Percentiles rank a stretch among this genome's conserved stretches.
phyloP scores from a whole-genome alignment of 2,113 vertebrate species.

The Ammodramus savannarum region DNA sequence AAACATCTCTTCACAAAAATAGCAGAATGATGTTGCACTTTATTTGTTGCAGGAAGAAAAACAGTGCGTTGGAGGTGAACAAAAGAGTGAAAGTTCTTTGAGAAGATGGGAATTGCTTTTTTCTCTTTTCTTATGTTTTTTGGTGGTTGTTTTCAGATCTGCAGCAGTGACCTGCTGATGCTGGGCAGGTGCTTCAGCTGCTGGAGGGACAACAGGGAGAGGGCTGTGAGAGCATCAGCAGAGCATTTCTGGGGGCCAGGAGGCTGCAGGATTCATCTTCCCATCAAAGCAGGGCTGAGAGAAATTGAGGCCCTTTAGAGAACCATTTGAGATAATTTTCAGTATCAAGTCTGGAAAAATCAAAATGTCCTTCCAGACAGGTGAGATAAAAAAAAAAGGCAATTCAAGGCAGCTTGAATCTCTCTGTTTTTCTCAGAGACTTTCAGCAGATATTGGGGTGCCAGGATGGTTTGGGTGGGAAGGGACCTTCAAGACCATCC shows the following conservation, averaged over 20 bases:
- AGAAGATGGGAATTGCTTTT: background rate
- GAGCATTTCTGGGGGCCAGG: background rate
- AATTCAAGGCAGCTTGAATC: background rate
- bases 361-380: background rate
- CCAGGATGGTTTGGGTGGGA: background rate
- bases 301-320: background rate
- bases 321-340: background rate
- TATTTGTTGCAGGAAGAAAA: background rate
- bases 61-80: background rate
- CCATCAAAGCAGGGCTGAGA: background rate
- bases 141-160: background rate
- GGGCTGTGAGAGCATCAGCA: background rate
- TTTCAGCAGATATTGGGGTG: background rate
- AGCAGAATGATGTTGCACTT: background rate
- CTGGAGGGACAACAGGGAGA: background rate
- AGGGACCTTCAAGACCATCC: background rate
- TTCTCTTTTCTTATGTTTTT: background rate
- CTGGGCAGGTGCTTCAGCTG: background rate
- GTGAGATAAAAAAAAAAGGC: background rate
- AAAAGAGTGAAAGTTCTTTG: background rate
- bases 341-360: background rate
- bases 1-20: background rate
- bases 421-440: background rate
- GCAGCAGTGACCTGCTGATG: background rate
- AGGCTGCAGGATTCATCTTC: background rate